Evolutionary conservation across 2,113 vertebrate genomes (phyloP).

Genomic region (Irena cyanogastra): DNA sequence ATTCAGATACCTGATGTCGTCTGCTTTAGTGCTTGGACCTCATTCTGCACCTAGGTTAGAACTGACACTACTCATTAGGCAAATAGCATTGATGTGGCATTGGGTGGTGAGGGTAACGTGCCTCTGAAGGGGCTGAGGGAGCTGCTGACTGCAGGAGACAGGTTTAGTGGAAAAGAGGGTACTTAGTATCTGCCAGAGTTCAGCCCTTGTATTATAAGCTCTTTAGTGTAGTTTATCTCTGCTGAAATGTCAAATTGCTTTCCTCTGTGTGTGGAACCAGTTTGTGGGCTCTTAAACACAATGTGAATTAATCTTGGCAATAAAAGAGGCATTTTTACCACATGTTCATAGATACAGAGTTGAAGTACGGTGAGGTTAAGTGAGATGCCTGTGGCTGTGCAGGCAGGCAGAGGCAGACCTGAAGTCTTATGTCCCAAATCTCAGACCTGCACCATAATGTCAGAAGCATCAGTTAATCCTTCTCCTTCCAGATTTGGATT

Average conservation of each 20-base stretch:
- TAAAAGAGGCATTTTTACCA: neutral
- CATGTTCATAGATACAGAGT: neutral
- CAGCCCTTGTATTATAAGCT: conserved; percentile 13
- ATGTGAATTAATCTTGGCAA: neutral
- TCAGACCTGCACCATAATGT: neutral
- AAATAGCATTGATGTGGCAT: neutral
- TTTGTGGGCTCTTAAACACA: neutral
- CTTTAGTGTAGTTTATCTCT: conserved; percentile 16
- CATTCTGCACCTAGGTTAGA: neutral
- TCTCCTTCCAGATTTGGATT: neutral
- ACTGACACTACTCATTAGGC: neutral
- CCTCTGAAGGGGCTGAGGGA: neutral
- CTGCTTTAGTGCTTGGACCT: neutral
- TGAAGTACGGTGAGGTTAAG: neutral
- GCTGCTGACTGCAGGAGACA: neutral
- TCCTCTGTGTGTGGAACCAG: neutral
- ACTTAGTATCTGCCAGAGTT: neutral
- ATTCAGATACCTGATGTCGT: neutral
- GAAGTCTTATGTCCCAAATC: neutral
- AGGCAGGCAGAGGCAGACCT: neutral
- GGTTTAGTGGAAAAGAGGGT: neutral
- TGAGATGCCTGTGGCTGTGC: neutral
- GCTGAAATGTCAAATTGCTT: conserved; percentile 13
- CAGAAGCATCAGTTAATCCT: neutral
- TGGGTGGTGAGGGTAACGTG: neutral